Percentiles rank a stretch among this genome's conserved stretches.
Evolutionary conservation across 2,113 vertebrate species (phyloP).

Genomic region (Loxodonta africana): DNA sequence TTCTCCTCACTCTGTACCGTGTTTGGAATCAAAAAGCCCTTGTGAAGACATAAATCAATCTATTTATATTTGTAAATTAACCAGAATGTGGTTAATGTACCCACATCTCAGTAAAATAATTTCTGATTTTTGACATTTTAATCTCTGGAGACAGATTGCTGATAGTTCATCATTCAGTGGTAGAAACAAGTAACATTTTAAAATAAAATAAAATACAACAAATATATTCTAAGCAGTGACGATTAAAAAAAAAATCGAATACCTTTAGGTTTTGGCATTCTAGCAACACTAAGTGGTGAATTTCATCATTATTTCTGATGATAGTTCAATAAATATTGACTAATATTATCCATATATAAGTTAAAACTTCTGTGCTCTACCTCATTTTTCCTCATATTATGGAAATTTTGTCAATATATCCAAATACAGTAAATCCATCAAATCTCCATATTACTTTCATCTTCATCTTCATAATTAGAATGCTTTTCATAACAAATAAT

Average conservation of each 20-base stretch:
- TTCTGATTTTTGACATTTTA: slow-evolving; percentile 43
- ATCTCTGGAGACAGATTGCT: not conserved
- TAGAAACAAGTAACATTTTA: slow-evolving; percentile 29
- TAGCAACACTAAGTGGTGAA: slow-evolving; percentile 9
- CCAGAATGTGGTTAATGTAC: not conserved
- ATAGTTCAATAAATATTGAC: slow-evolving; percentile 48
- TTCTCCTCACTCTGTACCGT: not conserved
- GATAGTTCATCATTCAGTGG: not conserved
- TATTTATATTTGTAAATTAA: not conserved
- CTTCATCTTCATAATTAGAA: slow-evolving; percentile 19
- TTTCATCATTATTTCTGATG: not conserved
- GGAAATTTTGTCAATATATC: slow-evolving; percentile 38
- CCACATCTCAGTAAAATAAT: slow-evolving; percentile 42
- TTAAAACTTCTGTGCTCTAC: not conserved
- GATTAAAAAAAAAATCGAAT: not conserved
- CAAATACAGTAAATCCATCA: slow-evolving; percentile 7
- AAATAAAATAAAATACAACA: slow-evolving; percentile 23
- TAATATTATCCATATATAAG: not conserved
- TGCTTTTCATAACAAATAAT: not conserved
- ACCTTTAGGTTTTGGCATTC: not conserved
- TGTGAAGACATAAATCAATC: not conserved
- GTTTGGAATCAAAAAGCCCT: not conserved
- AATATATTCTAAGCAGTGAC: not conserved
- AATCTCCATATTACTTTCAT: slow-evolving; percentile 12
- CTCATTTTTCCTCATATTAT: slow-evolving; percentile 29